Conservation (phyloP, 92 coral and sea anemone genomes). For the Porites rus region DNA sequence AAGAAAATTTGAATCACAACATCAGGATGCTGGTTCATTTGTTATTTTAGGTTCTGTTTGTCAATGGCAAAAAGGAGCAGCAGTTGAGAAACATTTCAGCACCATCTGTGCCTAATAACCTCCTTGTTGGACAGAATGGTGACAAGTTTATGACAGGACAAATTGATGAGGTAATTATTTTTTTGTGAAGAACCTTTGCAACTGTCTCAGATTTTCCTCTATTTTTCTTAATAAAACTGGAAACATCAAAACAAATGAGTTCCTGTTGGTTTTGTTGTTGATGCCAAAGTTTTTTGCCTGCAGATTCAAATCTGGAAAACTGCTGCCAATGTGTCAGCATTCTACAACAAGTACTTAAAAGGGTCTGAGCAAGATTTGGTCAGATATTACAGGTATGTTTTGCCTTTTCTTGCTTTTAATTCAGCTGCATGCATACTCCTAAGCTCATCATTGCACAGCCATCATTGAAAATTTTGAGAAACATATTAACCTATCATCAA, state of each 20-base stretch:
- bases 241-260: too few relatives aligned
- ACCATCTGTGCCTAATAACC: not conserved
- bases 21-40: not conserved
- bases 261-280: not conserved
- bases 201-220: not conserved
- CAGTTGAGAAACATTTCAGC: constrained; percentile 12
- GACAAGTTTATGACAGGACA: constrained; percentile 29
- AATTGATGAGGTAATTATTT: constrained; percentile 44
- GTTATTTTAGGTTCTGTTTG: constrained; percentile 36
- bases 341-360: constrained; percentile 39
- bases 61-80: constrained; percentile 46
- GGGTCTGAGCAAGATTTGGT: constrained; percentile 41
- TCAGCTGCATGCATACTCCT: not conserved
- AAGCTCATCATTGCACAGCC: too few relatives aligned
- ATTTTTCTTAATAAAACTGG: too few relatives aligned
- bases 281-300: not conserved
- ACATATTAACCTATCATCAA: too few relatives aligned
- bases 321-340: constrained; percentile 33
- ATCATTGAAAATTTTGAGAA: too few relatives aligned
- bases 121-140: constrained; percentile 52
- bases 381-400: constrained; percentile 47
- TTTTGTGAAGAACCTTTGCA: not conserved
- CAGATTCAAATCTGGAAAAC: constrained; percentile 60
- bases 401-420: not conserved
- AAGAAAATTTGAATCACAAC: too few relatives aligned